Percentiles rank a stretch among this genome's conserved stretches.
Conservation (phyloP, 2,113 vertebrate species). For the Heliornis fulica region DNA sequence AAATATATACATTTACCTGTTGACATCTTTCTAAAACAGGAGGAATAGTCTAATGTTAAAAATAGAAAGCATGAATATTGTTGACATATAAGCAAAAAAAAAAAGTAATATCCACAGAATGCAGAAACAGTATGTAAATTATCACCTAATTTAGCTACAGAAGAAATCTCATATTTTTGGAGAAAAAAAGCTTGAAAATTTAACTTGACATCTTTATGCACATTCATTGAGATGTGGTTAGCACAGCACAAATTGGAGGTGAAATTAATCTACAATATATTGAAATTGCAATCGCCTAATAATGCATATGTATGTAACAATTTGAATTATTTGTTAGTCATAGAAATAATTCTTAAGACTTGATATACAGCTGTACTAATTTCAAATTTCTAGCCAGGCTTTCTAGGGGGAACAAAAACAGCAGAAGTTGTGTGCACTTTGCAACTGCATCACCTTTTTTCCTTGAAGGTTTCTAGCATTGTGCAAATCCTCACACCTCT, state of each 20-base stretch:
- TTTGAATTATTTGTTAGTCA: neutral
- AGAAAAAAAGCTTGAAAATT: neutral
- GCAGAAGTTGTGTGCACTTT: neutral
- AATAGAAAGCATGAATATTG: slow-evolving; percentile 46
- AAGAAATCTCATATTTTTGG: neutral
- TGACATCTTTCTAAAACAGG: neutral
- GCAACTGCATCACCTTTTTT: neutral
- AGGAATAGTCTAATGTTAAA: slow-evolving; percentile 17
- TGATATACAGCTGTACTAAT: neutral
- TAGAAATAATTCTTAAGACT: neutral
- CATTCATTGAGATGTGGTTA: neutral
- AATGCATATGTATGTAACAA: neutral
- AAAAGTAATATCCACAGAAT: neutral
- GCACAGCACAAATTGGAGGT: neutral
- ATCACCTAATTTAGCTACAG: neutral
- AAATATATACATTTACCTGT: neutral
- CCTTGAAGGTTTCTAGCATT: neutral
- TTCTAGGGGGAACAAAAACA: fast-evolving
- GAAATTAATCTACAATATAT: neutral
- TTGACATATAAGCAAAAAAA: neutral
- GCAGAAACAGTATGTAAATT: neutral
- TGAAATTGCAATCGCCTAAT: neutral
- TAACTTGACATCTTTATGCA: neutral
- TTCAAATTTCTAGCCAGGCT: neutral
- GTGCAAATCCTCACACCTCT: neutral